phyloP scores from a whole-genome alignment of 2,888 invertebrate genomes.

The Lepidocyrtoides sp. region DNA sequence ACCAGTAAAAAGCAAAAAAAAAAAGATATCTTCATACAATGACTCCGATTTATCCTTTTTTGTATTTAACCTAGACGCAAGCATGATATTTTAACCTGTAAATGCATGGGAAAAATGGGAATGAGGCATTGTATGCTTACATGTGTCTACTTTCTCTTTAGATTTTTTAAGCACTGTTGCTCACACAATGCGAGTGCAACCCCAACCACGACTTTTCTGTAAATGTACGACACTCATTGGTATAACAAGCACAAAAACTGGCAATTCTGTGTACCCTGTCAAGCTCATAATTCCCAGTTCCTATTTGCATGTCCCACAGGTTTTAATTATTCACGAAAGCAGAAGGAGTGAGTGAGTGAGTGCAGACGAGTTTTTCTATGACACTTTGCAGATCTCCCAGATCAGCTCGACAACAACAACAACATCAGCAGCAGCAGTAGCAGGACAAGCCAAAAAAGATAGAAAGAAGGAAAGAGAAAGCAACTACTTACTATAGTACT shows the following conservation, averaged over 20 bases:
- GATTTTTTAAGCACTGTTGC: slow-evolving; percentile 77
- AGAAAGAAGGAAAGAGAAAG: not conserved
- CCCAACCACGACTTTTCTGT: not conserved
- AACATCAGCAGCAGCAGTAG: not conserved
- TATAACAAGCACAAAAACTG: slow-evolving; percentile 67
- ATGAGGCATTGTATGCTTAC: not conserved
- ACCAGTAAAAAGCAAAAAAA: no score
- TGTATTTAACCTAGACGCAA: no score
- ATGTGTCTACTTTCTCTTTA: slow-evolving; percentile 27
- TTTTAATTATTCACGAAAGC: slow-evolving; percentile 85
- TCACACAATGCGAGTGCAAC: slow-evolving; percentile 36
- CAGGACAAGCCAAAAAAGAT: not conserved
- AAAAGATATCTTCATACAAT: no score
- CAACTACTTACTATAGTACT: no score
- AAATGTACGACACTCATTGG: slow-evolving; percentile 48
- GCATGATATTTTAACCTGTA: no score
- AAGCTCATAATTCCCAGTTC: slow-evolving; percentile 84
- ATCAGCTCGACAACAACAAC: not conserved
- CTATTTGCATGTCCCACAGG: slow-evolving; percentile 85
- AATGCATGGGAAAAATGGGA: no score
- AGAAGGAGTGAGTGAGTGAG: slow-evolving; percentile 65
- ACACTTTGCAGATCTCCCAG: slow-evolving; percentile 80
- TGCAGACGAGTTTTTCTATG: slow-evolving; percentile 78
- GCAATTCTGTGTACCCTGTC: slow-evolving; percentile 78
- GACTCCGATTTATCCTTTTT: no score